These are phyloP conservation scores for Hemithea aestivaria DNA, from an alignment of 2,888 invertebrate genomes.

Conservation along the genomic window DNA sequence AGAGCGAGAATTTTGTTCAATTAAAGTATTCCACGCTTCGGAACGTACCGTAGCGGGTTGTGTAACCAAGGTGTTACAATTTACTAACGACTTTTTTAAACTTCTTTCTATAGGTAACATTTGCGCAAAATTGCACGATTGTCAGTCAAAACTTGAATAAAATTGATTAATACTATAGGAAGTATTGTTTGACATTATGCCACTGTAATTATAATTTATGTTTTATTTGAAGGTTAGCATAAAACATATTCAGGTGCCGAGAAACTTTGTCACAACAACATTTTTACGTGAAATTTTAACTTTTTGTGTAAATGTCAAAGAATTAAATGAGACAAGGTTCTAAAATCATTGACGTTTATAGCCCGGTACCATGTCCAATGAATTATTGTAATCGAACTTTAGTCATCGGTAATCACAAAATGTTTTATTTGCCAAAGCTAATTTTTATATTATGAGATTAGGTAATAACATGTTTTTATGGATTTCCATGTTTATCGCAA, in stretches of 20 bases:
- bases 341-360: conserved; percentile 1
- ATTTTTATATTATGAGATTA: conserved; percentile 41
- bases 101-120: neutral
- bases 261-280: conserved; percentile 5
- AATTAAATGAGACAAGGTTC: conserved; percentile 5
- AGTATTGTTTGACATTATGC: conserved; percentile 18
- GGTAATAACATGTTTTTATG: conserved; percentile 34
- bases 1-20: conserved; percentile 12
- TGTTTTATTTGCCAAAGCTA: conserved; percentile 48
- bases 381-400: conserved; percentile 29
- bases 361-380: conserved; percentile 30
- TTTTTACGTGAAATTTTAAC: neutral
- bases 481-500: conserved; percentile 37
- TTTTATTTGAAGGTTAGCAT: conserved; percentile 14
- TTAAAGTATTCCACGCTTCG: neutral
- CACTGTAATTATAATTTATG: conserved; percentile 21
- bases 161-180: conserved; percentile 15
- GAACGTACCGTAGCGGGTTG: conserved; percentile 6
- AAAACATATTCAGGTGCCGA: neutral
- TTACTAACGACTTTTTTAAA: too few species aligned
- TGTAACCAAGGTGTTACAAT: too few species aligned
- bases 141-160: neutral
- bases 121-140: conserved; percentile 7
- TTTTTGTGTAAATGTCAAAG: neutral
- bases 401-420: conserved; percentile 36